Evolutionary conservation across 2,797 vertebrate genomes (phyloP), one percentile per base, ranked within the genome.

Genomic region (Macrochelys suwanniensis): DNA sequence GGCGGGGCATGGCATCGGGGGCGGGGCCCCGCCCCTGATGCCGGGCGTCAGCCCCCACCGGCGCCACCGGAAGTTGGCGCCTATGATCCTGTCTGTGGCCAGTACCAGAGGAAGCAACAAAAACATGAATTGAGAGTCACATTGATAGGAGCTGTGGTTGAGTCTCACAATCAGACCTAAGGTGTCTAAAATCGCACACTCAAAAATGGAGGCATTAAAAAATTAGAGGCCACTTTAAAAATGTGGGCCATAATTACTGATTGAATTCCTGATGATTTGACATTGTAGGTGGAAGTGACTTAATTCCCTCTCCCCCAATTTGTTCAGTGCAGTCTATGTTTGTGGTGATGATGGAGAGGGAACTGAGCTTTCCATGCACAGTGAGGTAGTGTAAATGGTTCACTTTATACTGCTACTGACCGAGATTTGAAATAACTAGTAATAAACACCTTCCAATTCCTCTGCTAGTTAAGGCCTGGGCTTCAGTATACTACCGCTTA

Each of bases 341-440:
- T 93, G 42, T 65, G 28, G 81, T 56, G 37, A 90, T 84, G 84
- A 17, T 86, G 78, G 71, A 33, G 54, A 31, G 25, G 37, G 92
- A 94, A 92, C 15, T 4, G 42, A 59, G 11, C 37, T 87, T 7
- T 87, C 88, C 25, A 78, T 65, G 17, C 12, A 51, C 8, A 80
- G 65, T 7, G 45, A 89, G 80, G 16, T 90, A 90, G 28, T 89
- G 76, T 45, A 82, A 59, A 19, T 91, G 78, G 82, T 95, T 91
- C 90, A 84, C 74, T 95, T 94, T 51, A 76, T 79, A 68, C 1
- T 65, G 25, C 11, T 3, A 87, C 45, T 90, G 4, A 12, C 84
- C 94, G 92, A 88, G 49, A 82, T 89, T 88, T 94, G 74, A 95
- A 95, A 89, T 28, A 92, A 92, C 10, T 49, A 89, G 78, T 85